A percentile compares a stretch with the other conserved stretches of the same genome.
These are phyloP conservation scores for Borostomias antarcticus DNA, from an alignment of 2,797 vertebrate species.

Conservation along the genomic window DNA sequence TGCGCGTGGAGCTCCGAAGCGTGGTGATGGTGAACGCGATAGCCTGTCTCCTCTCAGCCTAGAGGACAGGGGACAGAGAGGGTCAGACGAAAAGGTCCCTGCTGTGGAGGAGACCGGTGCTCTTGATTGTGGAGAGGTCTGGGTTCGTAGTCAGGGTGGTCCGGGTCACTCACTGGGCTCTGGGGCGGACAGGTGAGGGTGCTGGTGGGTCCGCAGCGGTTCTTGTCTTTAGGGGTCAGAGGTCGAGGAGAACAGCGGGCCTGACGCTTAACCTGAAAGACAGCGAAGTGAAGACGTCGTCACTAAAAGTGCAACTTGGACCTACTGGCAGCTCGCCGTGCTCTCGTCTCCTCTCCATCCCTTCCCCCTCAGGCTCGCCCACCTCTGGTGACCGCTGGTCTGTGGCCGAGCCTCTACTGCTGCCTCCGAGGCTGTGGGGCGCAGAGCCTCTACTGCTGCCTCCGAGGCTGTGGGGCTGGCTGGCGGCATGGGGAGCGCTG, in stretches of 20 bases:
- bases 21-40: slow-evolving; percentile 82
- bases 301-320: too few species aligned
- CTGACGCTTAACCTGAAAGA: slow-evolving; percentile 74
- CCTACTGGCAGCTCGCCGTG: too few species aligned
- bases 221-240: slow-evolving; percentile 82
- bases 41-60: slow-evolving; percentile 82
- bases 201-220: slow-evolving; percentile 51
- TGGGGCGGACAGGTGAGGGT: slow-evolving; percentile 43
- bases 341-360: too few species aligned
- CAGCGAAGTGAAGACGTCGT: too few species aligned
- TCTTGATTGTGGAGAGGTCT: too few species aligned
- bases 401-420: slow-evolving; percentile 76
- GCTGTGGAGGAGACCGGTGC: too few species aligned
- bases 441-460: too few species aligned
- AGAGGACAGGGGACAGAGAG: not conserved
- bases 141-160: too few species aligned
- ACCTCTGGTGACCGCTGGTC: slow-evolving; percentile 86
- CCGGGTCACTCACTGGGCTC: slow-evolving; percentile 83
- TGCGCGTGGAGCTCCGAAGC: slow-evolving; percentile 72
- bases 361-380: too few species aligned
- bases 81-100: too few species aligned
- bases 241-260: slow-evolving; percentile 88
- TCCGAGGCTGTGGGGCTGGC: slow-evolving; percentile 32
- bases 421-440: too few species aligned
- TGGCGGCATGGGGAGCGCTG: slow-evolving; percentile 55